Conservation (phyloP, 2,797 vertebrate genomes). For the Semotilus atromaculatus region DNA sequence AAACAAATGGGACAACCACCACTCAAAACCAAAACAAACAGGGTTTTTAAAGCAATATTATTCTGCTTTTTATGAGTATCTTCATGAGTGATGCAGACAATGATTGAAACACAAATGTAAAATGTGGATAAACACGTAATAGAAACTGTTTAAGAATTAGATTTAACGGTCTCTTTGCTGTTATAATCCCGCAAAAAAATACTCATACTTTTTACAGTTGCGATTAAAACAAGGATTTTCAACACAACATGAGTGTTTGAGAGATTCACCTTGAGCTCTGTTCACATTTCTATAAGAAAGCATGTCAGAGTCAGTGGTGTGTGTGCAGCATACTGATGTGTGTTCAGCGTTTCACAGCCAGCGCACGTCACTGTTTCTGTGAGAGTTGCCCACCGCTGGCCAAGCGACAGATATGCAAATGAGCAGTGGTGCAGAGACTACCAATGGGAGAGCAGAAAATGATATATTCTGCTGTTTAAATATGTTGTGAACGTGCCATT, state of each 20-base stretch:
- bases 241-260: not conserved
- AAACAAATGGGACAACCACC: too few species aligned
- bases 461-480: not conserved
- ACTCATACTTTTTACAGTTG: not conserved
- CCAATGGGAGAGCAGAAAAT: not conserved
- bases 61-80: not conserved
- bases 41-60: not conserved
- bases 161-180: not conserved
- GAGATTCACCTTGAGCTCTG: not conserved
- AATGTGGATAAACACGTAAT: not conserved
- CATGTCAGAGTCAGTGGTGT: not conserved
- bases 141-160: not conserved
- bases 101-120: not conserved
- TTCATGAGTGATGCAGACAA: too few species aligned
- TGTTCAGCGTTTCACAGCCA: slow-evolving; percentile 1
- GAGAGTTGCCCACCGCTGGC: not conserved
- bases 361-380: not conserved
- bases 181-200: not conserved
- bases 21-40: too few species aligned
- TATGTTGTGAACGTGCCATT: not conserved
- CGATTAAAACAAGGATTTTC: not conserved
- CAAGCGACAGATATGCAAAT: not conserved
- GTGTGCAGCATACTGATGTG: not conserved
- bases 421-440: not conserved
- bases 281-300: not conserved